These are phyloP conservation scores for Kryptolebias marmoratus DNA, from an alignment of 2,113 vertebrate genomes.

Conservation along the genomic window DNA sequence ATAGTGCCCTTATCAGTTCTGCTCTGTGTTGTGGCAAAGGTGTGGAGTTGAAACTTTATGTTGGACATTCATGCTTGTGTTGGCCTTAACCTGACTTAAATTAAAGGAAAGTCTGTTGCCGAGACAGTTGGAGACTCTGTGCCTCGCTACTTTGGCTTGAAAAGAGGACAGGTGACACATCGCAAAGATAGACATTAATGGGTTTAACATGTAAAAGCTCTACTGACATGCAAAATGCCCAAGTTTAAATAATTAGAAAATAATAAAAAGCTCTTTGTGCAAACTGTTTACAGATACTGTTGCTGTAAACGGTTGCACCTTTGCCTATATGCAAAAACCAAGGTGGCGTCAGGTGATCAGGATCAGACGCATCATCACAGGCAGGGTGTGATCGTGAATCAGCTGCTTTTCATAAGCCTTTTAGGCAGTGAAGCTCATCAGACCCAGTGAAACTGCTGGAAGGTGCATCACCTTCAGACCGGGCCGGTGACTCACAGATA, in stretches of 20 bases:
- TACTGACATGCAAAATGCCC: too few relatives aligned
- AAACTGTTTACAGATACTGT: too few relatives aligned
- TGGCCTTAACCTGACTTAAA: slow-evolving; percentile 75
- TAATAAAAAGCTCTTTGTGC: too few relatives aligned
- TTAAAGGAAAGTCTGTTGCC: slow-evolving; percentile 96
- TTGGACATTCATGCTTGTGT: background rate
- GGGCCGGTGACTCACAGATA: slow-evolving; percentile 84
- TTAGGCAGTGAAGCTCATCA: slow-evolving; percentile 97
- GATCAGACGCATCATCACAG: too few relatives aligned
- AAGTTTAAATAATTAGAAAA: background rate
- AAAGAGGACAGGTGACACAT: slow-evolving; percentile 90
- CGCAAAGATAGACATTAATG: background rate
- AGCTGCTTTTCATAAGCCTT: background rate
- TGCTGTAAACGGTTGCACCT: too few relatives aligned
- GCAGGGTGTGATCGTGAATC: too few relatives aligned
- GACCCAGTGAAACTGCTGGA: slow-evolving; percentile 94
- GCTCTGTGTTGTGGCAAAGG: too few relatives aligned
- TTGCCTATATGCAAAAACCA: too few relatives aligned
- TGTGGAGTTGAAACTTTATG: too few relatives aligned
- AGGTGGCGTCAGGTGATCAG: too few relatives aligned
- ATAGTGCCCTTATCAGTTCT: slow-evolving; percentile 90
- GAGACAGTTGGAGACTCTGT: slow-evolving; percentile 95
- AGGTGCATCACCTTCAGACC: slow-evolving; percentile 97
- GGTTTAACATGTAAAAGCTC: too few relatives aligned
- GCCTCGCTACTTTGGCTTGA: slow-evolving; percentile 96